These are phyloP conservation scores for Lypha dubia DNA, from an alignment of 2,888 invertebrate genomes.

Conservation along the genomic window DNA sequence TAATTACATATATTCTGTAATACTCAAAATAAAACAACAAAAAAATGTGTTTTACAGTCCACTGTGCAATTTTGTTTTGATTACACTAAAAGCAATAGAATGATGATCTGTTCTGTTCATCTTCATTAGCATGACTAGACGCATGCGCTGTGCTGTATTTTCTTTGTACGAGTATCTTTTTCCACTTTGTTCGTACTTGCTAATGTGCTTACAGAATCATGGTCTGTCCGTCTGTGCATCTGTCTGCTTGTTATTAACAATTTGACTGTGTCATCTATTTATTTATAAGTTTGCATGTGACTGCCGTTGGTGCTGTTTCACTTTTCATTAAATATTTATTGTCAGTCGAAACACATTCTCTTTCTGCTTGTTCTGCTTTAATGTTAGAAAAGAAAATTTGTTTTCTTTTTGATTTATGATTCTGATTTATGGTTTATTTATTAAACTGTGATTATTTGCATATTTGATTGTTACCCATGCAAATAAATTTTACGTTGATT, in stretches of 20 bases:
- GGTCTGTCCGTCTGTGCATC: slow-evolving; percentile 11
- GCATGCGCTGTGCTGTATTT: slow-evolving; percentile 68
- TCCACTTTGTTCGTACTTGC: slow-evolving; percentile 16
- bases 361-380: slow-evolving; percentile 33
- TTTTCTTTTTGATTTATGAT: slow-evolving; percentile 37
- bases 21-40: no score
- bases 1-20: no score
- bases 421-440: not conserved
- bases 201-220: slow-evolving; percentile 41
- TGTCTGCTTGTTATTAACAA: slow-evolving; percentile 38
- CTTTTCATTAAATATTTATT: slow-evolving; percentile 48
- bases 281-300: slow-evolving; percentile 56
- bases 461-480: not conserved
- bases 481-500: not conserved
- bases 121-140: slow-evolving; percentile 70
- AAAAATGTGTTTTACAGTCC: not conserved
- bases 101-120: slow-evolving; percentile 31
- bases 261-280: slow-evolving; percentile 54
- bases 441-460: slow-evolving; percentile 20
- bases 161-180: slow-evolving; percentile 14
- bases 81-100: slow-evolving; percentile 36
- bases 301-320: slow-evolving; percentile 43
- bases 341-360: slow-evolving; percentile 44
- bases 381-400: slow-evolving; percentile 50
- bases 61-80: slow-evolving; percentile 40